Conservation (phyloP, 2,113 vertebrate genomes). For the Melierax canorus region DNA sequence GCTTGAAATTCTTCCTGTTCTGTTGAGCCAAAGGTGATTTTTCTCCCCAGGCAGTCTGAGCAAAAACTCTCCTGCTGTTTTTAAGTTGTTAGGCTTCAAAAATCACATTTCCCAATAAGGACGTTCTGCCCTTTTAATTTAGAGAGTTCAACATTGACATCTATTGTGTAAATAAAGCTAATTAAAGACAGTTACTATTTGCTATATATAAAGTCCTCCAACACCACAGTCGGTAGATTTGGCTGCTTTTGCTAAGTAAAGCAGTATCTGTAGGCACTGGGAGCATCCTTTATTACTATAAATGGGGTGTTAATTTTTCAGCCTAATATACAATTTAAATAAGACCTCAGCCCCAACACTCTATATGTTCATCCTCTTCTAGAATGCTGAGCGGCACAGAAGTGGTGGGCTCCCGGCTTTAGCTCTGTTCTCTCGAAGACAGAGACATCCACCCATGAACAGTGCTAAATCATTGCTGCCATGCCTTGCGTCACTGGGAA, state of each 20-base stretch:
- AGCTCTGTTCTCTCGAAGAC: not conserved
- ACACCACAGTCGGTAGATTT: not conserved
- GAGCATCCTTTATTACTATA: not conserved
- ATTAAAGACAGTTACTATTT: not conserved
- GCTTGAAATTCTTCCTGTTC: not conserved
- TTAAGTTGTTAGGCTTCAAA: not conserved
- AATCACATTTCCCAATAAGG: not conserved
- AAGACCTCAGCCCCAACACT: not conserved
- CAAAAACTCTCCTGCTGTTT: not conserved
- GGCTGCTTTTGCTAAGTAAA: not conserved
- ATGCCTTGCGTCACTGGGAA: not conserved
- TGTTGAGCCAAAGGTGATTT: conserved; percentile 32
- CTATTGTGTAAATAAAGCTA: not conserved
- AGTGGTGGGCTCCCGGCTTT: not conserved
- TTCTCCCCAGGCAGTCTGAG: not conserved
- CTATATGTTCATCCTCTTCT: not conserved
- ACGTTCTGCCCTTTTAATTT: not conserved
- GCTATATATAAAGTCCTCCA: not conserved
- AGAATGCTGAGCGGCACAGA: not conserved
- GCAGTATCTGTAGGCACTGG: not conserved
- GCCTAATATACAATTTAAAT: not conserved
- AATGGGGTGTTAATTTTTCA: not conserved
- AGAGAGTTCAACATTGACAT: not conserved
- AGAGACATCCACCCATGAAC: not conserved
- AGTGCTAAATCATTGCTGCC: not conserved